Conservation (phyloP, 2,888 invertebrate species). For the Ellobium chinense region DNA sequence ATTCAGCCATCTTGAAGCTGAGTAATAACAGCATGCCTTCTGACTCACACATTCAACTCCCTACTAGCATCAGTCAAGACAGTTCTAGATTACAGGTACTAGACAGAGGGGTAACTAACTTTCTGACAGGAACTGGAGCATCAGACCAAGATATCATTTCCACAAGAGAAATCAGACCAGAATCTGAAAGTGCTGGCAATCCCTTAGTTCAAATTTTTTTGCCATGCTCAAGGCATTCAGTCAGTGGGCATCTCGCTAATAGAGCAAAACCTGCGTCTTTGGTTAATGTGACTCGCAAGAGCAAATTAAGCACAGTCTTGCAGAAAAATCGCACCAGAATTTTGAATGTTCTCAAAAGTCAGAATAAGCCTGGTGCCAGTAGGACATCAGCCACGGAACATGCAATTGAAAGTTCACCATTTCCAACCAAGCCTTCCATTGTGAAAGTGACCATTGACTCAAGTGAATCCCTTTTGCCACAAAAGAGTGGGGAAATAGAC, state of each 20-base stretch:
- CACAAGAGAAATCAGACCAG: conserved; percentile 19
- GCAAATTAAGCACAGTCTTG: neutral
- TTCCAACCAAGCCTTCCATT: no score
- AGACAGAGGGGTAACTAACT: no score
- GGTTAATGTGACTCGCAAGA: neutral
- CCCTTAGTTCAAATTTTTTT: conserved; percentile 28
- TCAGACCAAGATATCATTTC: neutral
- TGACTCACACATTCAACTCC: no score
- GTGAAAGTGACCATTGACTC: no score
- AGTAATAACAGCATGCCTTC: no score
- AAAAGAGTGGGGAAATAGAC: no score
- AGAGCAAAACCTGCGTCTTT: neutral
- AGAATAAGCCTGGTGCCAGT: neutral
- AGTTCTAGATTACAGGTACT: no score
- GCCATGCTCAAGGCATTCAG: conserved; percentile 12
- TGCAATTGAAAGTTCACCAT: neutral
- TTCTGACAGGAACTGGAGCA: no score
- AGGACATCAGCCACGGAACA: neutral
- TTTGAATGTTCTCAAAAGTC: neutral
- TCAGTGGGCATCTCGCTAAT: neutral
- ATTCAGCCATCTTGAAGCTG: no score
- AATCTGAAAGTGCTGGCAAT: neutral
- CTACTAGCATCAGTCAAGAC: no score
- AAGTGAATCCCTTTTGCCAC: no score
- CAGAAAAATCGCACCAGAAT: conserved; percentile 1